Evolutionary conservation across 2,888 invertebrate species (phyloP), one percentile per base, ranked within the genome.

Genomic region (Oscheius sp.): DNA sequence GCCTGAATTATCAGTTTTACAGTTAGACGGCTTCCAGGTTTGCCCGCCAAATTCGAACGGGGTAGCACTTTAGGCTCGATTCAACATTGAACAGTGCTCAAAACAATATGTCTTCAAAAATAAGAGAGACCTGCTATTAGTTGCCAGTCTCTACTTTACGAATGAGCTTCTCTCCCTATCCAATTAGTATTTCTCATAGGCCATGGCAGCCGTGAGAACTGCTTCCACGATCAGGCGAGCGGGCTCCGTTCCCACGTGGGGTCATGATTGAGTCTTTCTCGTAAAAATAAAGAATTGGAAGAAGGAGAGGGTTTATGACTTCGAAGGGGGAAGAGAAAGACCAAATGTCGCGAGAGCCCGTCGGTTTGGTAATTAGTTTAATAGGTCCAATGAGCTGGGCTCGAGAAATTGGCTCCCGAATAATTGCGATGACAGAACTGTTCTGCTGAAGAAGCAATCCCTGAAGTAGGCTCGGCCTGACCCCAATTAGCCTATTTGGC

Each of bases 291-390:
- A 29, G 11, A 53, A 13, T 3, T n/a, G 53, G 1, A 53, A n/a
- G n/a, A 32, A 33, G 21, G 7, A 13, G 65, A 55, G 37, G 13
- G 13, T 66, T 51, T 51, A 66, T 53, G 33, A 53, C 35, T 68
- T 55, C 68, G 7, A 11, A 33, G 13, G 65, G 11, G 33, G 13
- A 50, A 11, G 13, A 29, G 48, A 50, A 50, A 32, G 11, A 29
- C 35, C 60, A 51, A 51, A 65, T 65, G 65, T 51, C 65, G 50
- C 33, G 13, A 51, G 65, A 33, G 21, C n/a, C n/a, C 21, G 35
- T 55, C 68, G 53, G 53, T 68, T 68, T 33, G 37, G 68, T 68
- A 68, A 68, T 68, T 68, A 68, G 68, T 68, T 68, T 68, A 68
- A 68, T 68, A 68, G 68, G 53, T 68, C 68, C 33, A 68, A 68